Base-by-base conservation (phyloP, 1,140 invertebrate genomes). In the Solenopsis fugax region DNA sequence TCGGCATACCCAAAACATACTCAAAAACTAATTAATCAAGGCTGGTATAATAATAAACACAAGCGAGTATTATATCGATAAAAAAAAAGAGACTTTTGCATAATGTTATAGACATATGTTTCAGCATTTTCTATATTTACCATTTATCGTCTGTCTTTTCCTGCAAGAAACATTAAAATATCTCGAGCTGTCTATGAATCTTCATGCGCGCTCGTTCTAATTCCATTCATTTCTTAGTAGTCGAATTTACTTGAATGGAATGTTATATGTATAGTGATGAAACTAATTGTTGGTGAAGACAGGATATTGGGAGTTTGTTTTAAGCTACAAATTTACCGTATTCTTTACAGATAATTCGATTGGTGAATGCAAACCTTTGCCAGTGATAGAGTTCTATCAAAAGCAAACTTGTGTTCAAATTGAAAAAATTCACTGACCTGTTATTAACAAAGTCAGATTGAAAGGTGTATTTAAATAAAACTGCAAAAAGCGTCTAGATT, bases 211-310 rank as follows among this genome's bases (percentile, higher is more conserved):
- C 21, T 41, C 7, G n/a, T 69, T 13, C 16, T 41, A 48, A 81
- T 81, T 81, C 4, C 50, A 69, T 10, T 81, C 48, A 69, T 81
- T 81, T 81, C 16, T n/a, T 54, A 54, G 24, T 21, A 37, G 48
- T 69, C 45, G 60, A 78, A 21, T 50, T 13, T 24, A 52, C 34
- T 80, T 0, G 21, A 60, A 41, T 13, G 56, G 41, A 10, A 77
- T 58, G 37, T 56, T 37, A 41, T 16, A 29, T 10, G 7, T 2
- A 41, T 7, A 41, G 41, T 41, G 4, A 41, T 7, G 4, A 41
- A 41, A 41, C 7, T 41, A 41, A 41, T 41, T 7, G 41, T 3
- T 7, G 1, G 29, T 2, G 41, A 41, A 41, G 4, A 41, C 41
- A 41, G 7, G 41, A 41, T 41, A 41, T 41, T 5, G 7, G 29